Base-by-base conservation (phyloP, 2,888 invertebrate genomes). In the Schizaphis graminum region DNA sequence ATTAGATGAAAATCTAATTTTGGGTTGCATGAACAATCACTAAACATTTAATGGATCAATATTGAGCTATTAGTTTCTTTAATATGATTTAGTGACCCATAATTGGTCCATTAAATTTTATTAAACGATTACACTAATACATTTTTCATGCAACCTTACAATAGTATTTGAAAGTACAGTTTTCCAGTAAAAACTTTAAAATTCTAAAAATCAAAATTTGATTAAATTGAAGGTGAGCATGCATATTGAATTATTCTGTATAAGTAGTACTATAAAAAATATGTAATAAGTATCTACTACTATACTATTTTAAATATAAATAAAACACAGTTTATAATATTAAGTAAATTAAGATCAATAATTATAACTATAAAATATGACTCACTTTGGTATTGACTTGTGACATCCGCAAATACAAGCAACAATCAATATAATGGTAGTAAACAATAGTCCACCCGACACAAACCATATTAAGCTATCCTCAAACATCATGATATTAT, bases 401-500 rank as follows among this genome's bases (percentile, higher is more conserved):
- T 97, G 97, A 96, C 98, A 98, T 96, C 97, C 97, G 96, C 98
- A 98, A 95, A 98, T 97, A 96, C 98, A 98, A 95, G 97, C 97
- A 95, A 97, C 96, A 95, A 97, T 93, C 49, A 94, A 44, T 91
- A 94, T 86, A 44, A 94, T 1, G 41, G 91, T 91, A 41, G 94
- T 94, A 87, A 94, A 91, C 86, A 94, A 91, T 21, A 94, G 94
- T 90, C 94, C 94, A 28, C 94, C 94, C 44, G 94, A 94, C 94
- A 94, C 90, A 53, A 91, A 87, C 94, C 94, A 94, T 86, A 94
- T 90, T 8, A 91, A 91, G 24, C 91, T 94, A 10, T 91, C 91
- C 21, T 91, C 94, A 21, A 91, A 67, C 94, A 94, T 94, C 49
- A 91, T 94, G 86, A 91, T 41, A 53, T 57, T 41, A 84, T 77